A percentile compares a stretch with the other conserved stretches of the same genome.
Conservation (phyloP, 1,140 invertebrate species). For the Pogonognathellus flavescens region DNA sequence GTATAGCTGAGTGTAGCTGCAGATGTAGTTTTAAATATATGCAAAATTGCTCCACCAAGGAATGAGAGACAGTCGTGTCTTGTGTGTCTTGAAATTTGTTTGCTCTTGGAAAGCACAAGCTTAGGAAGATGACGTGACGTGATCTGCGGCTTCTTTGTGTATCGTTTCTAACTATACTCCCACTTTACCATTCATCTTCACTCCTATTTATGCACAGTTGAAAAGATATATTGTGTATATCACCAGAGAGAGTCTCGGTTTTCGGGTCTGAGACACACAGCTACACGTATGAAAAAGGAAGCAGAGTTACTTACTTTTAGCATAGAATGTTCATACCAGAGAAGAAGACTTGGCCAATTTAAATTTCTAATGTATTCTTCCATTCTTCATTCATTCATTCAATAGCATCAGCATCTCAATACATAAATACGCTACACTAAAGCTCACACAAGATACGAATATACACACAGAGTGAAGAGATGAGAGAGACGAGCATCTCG, state of each 20-base stretch:
- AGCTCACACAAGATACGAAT: background rate
- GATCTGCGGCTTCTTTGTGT: conserved; percentile 45
- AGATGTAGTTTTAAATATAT: no score
- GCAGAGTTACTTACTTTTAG: no score
- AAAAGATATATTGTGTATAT: conserved; percentile 29
- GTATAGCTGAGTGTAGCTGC: no score
- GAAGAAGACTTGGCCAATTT: no score
- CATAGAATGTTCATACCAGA: no score
- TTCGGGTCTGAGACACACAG: background rate
- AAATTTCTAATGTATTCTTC: no score
- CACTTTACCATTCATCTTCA: conserved; percentile 35
- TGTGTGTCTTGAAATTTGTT: conserved; percentile 38
- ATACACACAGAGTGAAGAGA: no score
- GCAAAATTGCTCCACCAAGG: background rate
- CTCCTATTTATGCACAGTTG: conserved; percentile 30
- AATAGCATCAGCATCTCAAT: no score
- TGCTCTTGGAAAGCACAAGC: conserved; percentile 26
- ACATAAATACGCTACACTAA: background rate
- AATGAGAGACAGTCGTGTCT: conserved; percentile 26
- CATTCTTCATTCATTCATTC: no score
- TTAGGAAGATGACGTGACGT: conserved; percentile 31
- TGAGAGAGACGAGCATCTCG: background rate
- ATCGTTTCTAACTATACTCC: background rate
- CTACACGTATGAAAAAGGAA: background rate
- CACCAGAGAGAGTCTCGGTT: background rate